Percentiles rank a stretch among this genome's conserved stretches.
Conservation (phyloP, 2,113 vertebrate genomes). For the Pseudolaguvia tuberculata region DNA sequence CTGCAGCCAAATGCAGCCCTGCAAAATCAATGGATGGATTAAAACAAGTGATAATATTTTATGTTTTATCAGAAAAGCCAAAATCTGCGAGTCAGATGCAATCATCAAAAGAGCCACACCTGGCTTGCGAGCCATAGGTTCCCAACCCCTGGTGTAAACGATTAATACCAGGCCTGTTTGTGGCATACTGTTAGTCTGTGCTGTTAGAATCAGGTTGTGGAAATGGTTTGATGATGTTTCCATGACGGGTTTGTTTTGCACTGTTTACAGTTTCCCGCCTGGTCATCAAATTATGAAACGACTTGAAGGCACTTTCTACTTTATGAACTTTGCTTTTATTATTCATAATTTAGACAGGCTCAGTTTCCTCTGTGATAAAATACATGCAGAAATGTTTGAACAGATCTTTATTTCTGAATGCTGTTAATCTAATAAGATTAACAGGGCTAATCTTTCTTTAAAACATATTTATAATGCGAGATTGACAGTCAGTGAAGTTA, state of each 20-base stretch:
- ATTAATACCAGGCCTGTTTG: neutral
- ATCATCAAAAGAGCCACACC: too few species aligned
- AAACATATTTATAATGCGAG: neutral
- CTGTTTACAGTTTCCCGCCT: neutral
- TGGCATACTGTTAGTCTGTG: too few species aligned
- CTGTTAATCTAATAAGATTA: neutral
- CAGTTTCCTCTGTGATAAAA: neutral
- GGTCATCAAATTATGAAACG: neutral
- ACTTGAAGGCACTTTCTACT: neutral
- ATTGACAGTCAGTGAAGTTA: neutral
- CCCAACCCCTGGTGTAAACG: too few species aligned
- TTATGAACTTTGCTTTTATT: neutral
- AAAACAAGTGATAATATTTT: too few species aligned
- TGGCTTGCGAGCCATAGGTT: too few species aligned
- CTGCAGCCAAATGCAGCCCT: too few species aligned
- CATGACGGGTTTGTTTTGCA: constrained; percentile 2
- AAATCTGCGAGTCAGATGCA: too few species aligned
- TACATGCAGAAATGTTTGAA: neutral
- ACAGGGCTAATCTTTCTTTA: constrained; percentile 17
- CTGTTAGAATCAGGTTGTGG: neutral
- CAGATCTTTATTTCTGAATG: neutral
- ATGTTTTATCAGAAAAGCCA: too few species aligned
- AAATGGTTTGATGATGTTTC: neutral
- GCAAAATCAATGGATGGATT: too few species aligned
- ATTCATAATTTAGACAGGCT: neutral